Percentiles rank a stretch among this genome's conserved stretches.
Conservation (phyloP, 2,113 vertebrate genomes). For the Rhinogobius similis region DNA sequence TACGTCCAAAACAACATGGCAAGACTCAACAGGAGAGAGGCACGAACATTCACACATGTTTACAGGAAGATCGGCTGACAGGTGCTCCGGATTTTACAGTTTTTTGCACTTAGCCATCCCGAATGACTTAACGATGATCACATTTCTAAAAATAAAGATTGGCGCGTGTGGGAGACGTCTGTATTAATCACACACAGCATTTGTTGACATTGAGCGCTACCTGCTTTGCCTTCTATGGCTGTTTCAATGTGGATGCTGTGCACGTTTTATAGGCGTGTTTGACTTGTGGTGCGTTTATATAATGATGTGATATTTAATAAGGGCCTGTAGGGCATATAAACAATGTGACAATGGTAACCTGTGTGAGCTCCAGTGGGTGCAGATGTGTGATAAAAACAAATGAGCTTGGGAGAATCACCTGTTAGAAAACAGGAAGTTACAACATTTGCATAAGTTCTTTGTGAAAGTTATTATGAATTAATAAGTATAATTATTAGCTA, state of each 20-base stretch:
- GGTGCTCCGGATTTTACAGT: slow-evolving; percentile 8
- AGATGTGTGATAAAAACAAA: no score
- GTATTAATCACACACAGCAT: slow-evolving; percentile 41
- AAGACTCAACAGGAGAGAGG: background rate
- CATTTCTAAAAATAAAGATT: slow-evolving; percentile 56
- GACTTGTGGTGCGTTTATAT: background rate
- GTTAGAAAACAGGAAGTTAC: no score
- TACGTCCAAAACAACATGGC: slow-evolving; percentile 12
- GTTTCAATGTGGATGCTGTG: slow-evolving; percentile 17
- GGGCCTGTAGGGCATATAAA: background rate
- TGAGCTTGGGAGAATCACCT: no score
- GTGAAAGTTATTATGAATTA: no score
- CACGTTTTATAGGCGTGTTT: slow-evolving; percentile 5
- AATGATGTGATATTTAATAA: background rate
- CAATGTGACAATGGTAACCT: background rate
- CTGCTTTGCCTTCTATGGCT: slow-evolving; percentile 53
- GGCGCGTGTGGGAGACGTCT: slow-evolving; percentile 16
- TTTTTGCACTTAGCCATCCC: slow-evolving; percentile 1
- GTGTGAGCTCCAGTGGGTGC: no score
- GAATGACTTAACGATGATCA: slow-evolving; percentile 32
- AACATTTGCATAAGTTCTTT: no score
- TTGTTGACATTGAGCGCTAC: slow-evolving; percentile 33
- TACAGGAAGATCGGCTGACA: background rate
- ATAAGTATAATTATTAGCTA: no score
- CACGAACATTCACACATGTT: background rate